Evolutionary conservation across 2,797 vertebrate species (phyloP).

Genomic region (Bradypus variegatus): DNA sequence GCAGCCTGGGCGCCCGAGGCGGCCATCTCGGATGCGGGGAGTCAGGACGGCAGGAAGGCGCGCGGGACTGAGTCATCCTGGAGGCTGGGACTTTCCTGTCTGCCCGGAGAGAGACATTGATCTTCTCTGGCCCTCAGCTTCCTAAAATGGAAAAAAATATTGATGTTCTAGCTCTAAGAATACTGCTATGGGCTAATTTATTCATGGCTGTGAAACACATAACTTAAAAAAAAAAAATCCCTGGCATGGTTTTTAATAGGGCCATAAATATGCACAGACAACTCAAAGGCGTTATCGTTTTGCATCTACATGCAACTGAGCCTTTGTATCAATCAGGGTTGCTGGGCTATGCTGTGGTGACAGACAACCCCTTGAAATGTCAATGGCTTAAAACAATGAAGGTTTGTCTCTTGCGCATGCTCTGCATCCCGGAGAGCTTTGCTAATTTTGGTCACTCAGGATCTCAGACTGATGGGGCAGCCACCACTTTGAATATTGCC

Average conservation of each 20-base stretch:
- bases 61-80: background rate
- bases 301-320: background rate
- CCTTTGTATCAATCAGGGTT: background rate
- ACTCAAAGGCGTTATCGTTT: background rate
- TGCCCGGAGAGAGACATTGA: background rate
- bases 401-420: background rate
- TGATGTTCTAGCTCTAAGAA: background rate
- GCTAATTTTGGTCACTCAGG: background rate
- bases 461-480: background rate
- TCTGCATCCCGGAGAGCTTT: background rate
- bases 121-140: background rate
- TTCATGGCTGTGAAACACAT: background rate
- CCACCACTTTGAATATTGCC: background rate
- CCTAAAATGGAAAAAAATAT: background rate
- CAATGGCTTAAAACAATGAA: background rate
- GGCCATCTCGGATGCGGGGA: background rate
- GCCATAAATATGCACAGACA: background rate
- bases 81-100: background rate
- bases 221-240: background rate
- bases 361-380: background rate
- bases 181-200: slow-evolving; percentile 6
- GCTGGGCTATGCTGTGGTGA: background rate
- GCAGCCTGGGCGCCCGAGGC: rapidly evolving
- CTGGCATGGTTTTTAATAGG: background rate
- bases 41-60: background rate